Conservation (phyloP, 2,113 vertebrate species). For the Hyaena hyaena region DNA sequence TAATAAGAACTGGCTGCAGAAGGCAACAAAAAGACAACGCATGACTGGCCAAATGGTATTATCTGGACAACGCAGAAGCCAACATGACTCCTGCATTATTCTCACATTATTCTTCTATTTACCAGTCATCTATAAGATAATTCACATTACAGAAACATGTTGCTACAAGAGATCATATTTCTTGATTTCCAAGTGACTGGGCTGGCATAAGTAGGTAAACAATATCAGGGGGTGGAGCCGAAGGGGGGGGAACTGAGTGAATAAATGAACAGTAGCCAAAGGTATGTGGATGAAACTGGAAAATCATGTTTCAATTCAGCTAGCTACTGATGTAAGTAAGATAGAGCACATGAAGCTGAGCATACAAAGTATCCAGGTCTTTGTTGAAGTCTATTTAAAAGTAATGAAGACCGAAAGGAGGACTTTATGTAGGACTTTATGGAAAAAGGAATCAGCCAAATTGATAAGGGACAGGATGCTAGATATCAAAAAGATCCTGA, state of each 20-base stretch:
- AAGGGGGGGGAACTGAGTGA: not conserved
- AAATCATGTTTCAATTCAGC: conserved; percentile 3
- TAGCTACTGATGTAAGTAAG: not conserved
- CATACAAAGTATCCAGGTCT: not conserved
- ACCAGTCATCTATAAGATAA: not conserved
- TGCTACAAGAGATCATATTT: not conserved
- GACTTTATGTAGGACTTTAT: not conserved
- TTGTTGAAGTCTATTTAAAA: conserved; percentile 8
- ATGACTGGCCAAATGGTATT: not conserved
- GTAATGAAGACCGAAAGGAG: not conserved
- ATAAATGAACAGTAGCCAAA: conserved; percentile 35
- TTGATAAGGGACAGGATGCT: not conserved
- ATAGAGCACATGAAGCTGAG: not conserved
- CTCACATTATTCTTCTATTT: not conserved
- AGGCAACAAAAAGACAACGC: not conserved
- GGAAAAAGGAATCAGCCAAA: conserved; percentile 27
- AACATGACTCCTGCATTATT: not conserved
- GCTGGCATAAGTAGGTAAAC: not conserved
- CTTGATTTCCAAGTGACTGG: not conserved
- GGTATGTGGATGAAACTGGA: not conserved
- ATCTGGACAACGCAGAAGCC: not conserved
- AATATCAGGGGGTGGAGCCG: not conserved
- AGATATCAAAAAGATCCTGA: not conserved
- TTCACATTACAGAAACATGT: not conserved
- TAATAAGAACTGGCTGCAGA: conserved; percentile 32